These are phyloP conservation scores for Speoplatyrhinus poulsoni DNA, from an alignment of 2,113 vertebrate species.

Conservation along the genomic window DNA sequence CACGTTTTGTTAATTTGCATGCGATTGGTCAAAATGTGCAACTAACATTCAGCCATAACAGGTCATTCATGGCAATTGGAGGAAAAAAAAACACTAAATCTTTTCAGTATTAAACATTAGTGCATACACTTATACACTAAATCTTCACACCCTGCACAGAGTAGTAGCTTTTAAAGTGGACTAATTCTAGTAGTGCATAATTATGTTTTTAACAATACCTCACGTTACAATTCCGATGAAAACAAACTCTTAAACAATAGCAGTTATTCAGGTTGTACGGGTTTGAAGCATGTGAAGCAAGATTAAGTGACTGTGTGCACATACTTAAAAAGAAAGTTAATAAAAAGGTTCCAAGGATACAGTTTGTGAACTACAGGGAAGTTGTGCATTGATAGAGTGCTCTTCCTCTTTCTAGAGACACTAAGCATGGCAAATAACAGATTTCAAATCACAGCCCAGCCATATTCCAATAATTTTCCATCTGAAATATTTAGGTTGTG, in stretches of 20 bases:
- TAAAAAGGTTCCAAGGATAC: slow-evolving; percentile 25
- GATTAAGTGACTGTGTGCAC: neutral
- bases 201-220: too few relatives aligned
- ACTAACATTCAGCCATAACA: too few relatives aligned
- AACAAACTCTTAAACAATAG: slow-evolving; percentile 8
- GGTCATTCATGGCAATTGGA: too few relatives aligned
- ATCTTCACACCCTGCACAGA: too few relatives aligned
- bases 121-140: too few relatives aligned
- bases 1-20: too few relatives aligned
- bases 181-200: too few relatives aligned
- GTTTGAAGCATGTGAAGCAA: neutral
- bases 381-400: slow-evolving; percentile 47
- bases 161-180: too few relatives aligned
- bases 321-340: slow-evolving; percentile 13
- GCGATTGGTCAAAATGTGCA: too few relatives aligned
- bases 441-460: neutral
- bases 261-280: slow-evolving; percentile 29
- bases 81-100: too few relatives aligned
- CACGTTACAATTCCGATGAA: neutral
- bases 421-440: slow-evolving; percentile 15
- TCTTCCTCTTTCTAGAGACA: slow-evolving; percentile 61
- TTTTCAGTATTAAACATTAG: too few relatives aligned
- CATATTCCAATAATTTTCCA: neutral
- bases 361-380: slow-evolving; percentile 52
- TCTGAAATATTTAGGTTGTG: too few relatives aligned